Evolutionary conservation across 1,140 invertebrate species (phyloP).

Genomic region (Apis dorsata): DNA sequence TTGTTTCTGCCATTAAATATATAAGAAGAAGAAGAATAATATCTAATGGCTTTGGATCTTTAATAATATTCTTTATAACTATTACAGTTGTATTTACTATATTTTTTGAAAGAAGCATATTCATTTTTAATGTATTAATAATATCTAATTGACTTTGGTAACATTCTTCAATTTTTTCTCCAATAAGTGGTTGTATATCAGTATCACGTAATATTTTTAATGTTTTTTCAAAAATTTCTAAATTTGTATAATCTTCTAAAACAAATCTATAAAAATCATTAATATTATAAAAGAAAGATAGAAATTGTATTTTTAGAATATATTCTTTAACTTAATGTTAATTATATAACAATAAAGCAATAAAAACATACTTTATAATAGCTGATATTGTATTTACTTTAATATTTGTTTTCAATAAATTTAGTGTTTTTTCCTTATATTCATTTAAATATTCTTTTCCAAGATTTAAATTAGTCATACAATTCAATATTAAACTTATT

Average conservation of each 20-base stretch:
- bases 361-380: constrained; percentile 68
- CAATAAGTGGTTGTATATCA: constrained; percentile 70
- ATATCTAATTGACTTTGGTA: constrained; percentile 71
- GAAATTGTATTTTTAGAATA: constrained; percentile 1
- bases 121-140: constrained; percentile 70
- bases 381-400: constrained; percentile 68
- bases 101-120: constrained; percentile 67
- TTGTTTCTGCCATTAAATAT: constrained; percentile 55
- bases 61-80: constrained; percentile 63
- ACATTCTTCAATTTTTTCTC: constrained; percentile 70
- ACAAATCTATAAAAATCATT: constrained; percentile 68
- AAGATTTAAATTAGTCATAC: constrained; percentile 73
- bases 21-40: constrained; percentile 72
- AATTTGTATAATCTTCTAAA: constrained; percentile 62
- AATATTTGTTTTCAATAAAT: constrained; percentile 66
- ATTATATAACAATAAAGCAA: neutral
- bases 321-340: neutral
- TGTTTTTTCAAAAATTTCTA: constrained; percentile 67
- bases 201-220: constrained; percentile 67
- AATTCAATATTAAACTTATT: constrained; percentile 71
- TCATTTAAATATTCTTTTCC: constrained; percentile 72
- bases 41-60: constrained; percentile 72
- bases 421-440: constrained; percentile 67
- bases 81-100: constrained; percentile 62
- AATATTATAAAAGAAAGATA: constrained; percentile 14